A percentile compares a stretch with the other conserved stretches of the same genome.
Evolutionary conservation across 2,113 vertebrate genomes (phyloP).

Genomic region (Tinamus guttatus): DNA sequence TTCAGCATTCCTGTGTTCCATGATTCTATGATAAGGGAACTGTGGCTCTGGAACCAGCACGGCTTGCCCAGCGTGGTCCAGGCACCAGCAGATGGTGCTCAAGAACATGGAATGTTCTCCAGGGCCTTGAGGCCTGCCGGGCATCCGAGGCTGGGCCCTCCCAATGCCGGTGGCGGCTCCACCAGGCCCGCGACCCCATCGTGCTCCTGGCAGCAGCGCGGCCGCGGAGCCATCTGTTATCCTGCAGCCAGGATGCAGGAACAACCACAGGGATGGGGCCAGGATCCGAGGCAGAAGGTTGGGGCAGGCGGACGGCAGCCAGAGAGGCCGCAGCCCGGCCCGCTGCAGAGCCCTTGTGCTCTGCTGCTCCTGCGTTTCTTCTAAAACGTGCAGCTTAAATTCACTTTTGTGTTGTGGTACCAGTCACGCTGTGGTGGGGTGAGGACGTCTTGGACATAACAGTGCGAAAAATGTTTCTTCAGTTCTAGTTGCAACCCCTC

Average conservation of each 20-base stretch:
- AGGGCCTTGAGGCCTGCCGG: fast-evolving
- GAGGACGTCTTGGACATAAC: not conserved
- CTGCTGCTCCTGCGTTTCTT: not conserved
- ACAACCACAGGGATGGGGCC: not conserved
- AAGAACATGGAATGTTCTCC: conserved; percentile 22
- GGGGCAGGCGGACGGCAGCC: not conserved
- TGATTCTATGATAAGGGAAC: not conserved
- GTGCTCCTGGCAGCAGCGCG: not conserved
- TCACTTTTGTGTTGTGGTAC: fast-evolving
- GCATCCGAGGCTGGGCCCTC: not conserved
- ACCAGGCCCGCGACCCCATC: not conserved
- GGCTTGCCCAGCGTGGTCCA: not conserved
- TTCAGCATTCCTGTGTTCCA: too few species aligned
- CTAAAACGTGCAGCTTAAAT: fast-evolving
- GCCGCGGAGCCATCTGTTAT: not conserved
- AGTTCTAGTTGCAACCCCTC: not conserved
- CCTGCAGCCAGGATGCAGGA: not conserved
- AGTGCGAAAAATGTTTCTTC: not conserved
- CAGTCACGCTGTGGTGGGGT: fast-evolving
- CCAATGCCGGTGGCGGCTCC: not conserved
- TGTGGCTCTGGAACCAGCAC: not conserved
- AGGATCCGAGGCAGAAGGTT: not conserved
- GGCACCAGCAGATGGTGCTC: conserved; percentile 55
- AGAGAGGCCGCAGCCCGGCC: not conserved
- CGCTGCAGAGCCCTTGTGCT: not conserved